Evolutionary conservation across 2,888 invertebrate species (phyloP).

Genomic region (Nemotelus nigrinus): DNA sequence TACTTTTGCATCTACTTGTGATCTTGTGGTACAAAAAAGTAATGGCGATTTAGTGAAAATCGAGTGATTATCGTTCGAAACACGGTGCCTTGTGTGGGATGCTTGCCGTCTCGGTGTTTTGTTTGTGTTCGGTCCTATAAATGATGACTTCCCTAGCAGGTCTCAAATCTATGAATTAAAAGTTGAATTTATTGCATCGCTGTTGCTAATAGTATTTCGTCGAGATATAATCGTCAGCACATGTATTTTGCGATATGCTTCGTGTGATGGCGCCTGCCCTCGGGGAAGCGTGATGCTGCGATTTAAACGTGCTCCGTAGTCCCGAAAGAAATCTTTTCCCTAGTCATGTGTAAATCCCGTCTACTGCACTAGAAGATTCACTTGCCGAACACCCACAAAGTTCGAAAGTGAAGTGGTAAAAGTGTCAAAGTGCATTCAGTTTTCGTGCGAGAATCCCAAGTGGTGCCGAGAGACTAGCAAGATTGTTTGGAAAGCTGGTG

Average conservation of each 20-base stretch:
- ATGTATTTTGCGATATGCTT: too few relatives aligned
- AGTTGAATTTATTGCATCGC: background rate
- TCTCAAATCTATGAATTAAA: slow-evolving; percentile 1
- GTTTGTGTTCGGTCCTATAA: slow-evolving; percentile 9
- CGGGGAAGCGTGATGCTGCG: too few relatives aligned
- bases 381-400: background rate
- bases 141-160: too few relatives aligned
- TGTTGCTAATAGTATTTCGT: background rate
- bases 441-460: background rate
- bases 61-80: background rate
- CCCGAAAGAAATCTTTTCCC: slow-evolving; percentile 1
- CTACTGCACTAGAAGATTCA: background rate
- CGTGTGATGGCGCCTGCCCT: too few relatives aligned
- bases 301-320: background rate
- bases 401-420: background rate
- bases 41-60: slow-evolving; percentile 26
- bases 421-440: background rate
- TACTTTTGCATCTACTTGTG: background rate
- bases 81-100: slow-evolving; percentile 21
- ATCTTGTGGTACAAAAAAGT: background rate
- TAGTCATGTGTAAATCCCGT: background rate
- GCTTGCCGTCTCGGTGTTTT: slow-evolving; percentile 11
- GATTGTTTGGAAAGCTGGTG: slow-evolving; percentile 9
- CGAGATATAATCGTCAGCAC: too few relatives aligned
- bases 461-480: background rate